Evolutionary conservation across 2,797 vertebrate genomes (phyloP), one percentile per base, ranked within the genome.

Genomic region (Megaceryle alcyon): DNA sequence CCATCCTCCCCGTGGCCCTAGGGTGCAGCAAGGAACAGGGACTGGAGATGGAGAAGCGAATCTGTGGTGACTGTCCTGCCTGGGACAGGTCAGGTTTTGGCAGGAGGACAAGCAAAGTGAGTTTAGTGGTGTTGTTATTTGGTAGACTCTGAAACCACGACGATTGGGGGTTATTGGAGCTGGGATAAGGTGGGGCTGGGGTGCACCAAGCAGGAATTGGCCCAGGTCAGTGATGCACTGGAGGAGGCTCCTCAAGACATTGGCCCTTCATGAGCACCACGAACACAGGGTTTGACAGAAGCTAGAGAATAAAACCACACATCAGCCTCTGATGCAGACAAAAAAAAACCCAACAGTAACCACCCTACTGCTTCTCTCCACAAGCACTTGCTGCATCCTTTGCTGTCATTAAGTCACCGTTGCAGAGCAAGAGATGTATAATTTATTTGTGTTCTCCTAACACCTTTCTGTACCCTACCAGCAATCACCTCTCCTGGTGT

Each of bases 161-260:
- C 64, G 14, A 4, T 21, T 1, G 0, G 22, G 60, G 20, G 12
- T 19, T 59, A 46, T 72, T 8, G 1, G 73, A 28, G 71, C 49
- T 39, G 82, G 43, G 54, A 18, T 26, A 2, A 7, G 15, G 31
- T 44, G 44, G 44, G 51, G 6, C n/a, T 60, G 41, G 46, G 19
- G 19, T 15, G 29, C 3, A 1, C 28, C 48, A 4, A 35, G 77
- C 44, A 33, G 53, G 73, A 29, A 6, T 69, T 79, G 33, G 5
- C n/a, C 35, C 14, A 7, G 39, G 51, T 6, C 0, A 0, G 13
- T 3, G 2, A 4, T 7, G 22, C 0, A 4, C 3, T 48, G 54
- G 49, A 69, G 56, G 44, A 44, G 6, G 3, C 72, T 73, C 46
- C 20, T 19, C 84, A 64, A 10, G 56, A 2, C 9, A 0, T 8